Conservation (phyloP, 1,140 invertebrate genomes). For the Drosophila sp. region DNA sequence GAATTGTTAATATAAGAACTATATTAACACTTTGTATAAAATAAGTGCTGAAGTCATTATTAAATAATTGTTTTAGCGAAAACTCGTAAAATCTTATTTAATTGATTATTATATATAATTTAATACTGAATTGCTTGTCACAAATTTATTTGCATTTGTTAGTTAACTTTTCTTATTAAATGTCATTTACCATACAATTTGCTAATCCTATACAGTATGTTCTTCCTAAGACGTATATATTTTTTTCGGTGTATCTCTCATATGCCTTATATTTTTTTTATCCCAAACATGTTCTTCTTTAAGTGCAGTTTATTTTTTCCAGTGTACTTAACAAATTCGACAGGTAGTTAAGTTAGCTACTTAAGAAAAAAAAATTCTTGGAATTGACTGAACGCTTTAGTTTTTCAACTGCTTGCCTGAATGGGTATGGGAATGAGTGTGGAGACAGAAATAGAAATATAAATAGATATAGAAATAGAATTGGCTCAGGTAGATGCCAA, state of each 20-base stretch:
- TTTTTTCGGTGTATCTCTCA: background rate
- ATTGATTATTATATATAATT: too few relatives aligned
- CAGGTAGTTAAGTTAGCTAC: slow-evolving; percentile 48
- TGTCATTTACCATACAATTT: too few relatives aligned
- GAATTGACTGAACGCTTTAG: slow-evolving; percentile 34
- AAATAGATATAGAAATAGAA: slow-evolving; percentile 25
- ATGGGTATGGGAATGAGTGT: slow-evolving; percentile 8
- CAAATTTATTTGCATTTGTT: too few relatives aligned
- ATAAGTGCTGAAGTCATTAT: too few relatives aligned
- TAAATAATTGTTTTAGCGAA: too few relatives aligned
- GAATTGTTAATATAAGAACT: too few relatives aligned
- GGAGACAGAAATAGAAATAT: slow-evolving; percentile 23
- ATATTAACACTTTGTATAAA: too few relatives aligned
- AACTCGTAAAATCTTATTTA: too few relatives aligned
- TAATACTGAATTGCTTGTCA: too few relatives aligned
- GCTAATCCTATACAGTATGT: too few relatives aligned
- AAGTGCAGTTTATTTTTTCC: background rate
- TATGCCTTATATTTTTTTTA: background rate
- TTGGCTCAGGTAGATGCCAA: slow-evolving; percentile 29
- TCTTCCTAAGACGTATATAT: too few relatives aligned
- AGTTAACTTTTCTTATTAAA: too few relatives aligned
- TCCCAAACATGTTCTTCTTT: background rate
- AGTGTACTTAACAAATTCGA: slow-evolving; percentile 28
- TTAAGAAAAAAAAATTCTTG: slow-evolving; percentile 30
- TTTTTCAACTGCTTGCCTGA: slow-evolving; percentile 23